phyloP scores from a whole-genome alignment of 2,797 vertebrate species.

The Tangara arthus region DNA sequence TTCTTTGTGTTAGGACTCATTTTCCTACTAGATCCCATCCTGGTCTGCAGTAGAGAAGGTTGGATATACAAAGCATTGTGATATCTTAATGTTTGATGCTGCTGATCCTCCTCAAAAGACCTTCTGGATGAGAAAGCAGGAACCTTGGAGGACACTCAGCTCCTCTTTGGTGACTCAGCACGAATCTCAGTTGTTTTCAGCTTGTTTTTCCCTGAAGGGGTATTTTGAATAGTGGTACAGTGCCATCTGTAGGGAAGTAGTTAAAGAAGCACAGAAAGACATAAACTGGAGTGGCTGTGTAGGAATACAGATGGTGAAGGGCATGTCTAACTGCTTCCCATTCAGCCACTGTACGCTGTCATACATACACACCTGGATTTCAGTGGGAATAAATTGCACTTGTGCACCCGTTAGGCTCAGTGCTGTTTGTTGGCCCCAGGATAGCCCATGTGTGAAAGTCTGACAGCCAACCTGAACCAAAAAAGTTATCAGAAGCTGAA shows the following conservation, averaged over 20 bases:
- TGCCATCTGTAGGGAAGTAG: slow-evolving; percentile 66
- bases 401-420: rapidly evolving
- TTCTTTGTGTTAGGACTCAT: not conserved
- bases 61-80: not conserved
- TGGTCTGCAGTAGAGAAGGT: not conserved
- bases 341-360: not conserved
- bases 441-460: not conserved
- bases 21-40: not conserved
- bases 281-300: not conserved
- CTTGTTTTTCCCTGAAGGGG: not conserved
- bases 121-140: not conserved
- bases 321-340: not conserved
- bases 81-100: not conserved
- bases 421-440: not conserved
- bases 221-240: slow-evolving; percentile 44
- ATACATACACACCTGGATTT: not conserved
- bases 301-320: not conserved
- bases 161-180: not conserved
- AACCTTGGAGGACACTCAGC: not conserved
- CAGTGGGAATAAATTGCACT: not conserved
- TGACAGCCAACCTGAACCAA: not conserved
- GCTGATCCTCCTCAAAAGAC: not conserved
- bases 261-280: slow-evolving; percentile 13
- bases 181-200: not conserved
- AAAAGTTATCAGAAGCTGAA: not conserved